These are phyloP conservation scores for Drosophila fungiperda DNA, from an alignment of 2,888 invertebrate genomes.

Conservation along the genomic window DNA sequence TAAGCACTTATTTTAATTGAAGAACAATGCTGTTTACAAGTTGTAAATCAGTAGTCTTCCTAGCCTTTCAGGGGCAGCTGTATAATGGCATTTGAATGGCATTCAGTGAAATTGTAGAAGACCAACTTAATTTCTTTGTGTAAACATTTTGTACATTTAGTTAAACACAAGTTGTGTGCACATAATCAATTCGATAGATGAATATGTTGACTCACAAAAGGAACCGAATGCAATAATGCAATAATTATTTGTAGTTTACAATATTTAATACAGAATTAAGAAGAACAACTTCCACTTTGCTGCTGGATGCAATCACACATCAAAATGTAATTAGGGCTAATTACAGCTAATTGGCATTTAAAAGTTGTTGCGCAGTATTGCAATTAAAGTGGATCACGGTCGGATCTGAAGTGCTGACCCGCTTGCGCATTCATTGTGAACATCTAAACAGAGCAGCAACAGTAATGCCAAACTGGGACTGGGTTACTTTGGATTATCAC, in stretches of 20 bases:
- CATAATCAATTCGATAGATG: background rate
- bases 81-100: background rate
- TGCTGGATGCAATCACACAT: conserved; percentile 31
- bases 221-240: too few relatives aligned
- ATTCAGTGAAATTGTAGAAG: background rate
- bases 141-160: background rate
- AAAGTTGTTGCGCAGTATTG: conserved; percentile 19
- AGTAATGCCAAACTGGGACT: conserved; percentile 22
- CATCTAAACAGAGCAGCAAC: conserved; percentile 9
- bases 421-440: conserved; percentile 10
- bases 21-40: conserved; percentile 25
- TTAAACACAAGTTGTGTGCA: background rate
- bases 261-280: background rate
- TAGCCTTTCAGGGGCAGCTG: background rate
- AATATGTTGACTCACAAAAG: background rate
- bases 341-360: conserved; percentile 59
- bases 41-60: conserved; percentile 31
- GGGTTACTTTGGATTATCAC: conserved; percentile 26
- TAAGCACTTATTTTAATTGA: conserved; percentile 17
- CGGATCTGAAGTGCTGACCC: background rate
- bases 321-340: conserved; percentile 63
- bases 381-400: conserved; percentile 14
- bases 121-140: background rate
- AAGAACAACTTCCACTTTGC: background rate
- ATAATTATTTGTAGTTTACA: background rate